Base-by-base conservation (phyloP, 1,140 invertebrate species). In the Pseudobourletiella spinata region DNA sequence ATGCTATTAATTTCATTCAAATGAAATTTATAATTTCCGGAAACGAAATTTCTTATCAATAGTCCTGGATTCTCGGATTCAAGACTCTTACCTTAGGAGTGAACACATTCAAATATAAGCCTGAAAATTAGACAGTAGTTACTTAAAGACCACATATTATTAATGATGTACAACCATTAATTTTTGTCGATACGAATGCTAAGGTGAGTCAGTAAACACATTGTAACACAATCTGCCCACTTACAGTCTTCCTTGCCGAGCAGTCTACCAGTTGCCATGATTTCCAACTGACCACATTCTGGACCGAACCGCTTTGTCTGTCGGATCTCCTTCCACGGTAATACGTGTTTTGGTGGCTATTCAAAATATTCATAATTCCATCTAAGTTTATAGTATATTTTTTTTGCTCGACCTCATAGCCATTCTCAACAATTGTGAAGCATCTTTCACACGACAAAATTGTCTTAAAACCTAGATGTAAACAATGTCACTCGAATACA, bases 221-320 rank as follows among this genome's bases (percentile, higher is more conserved):
- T 39, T 11, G n/a, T 11, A 39, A 39, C 8, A 39, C 32, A n/a
- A 11, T 39, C n/a, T 39, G 32, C n/a, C 8, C 8, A 39, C 8
- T 39, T 39, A 39, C 32, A 39, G n/a, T 39, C 32, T 39, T 39
- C 32, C 8, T n/a, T 39, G 8, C 32, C 32, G n/a, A 39, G 32
- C 8, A 39, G 8, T 39, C 32, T 39, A 11, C 32, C 32, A 8
- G 30, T 16, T 4, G 57, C 43, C 18, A 59, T 39, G 3, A 59
- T 26, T 11, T 16, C n/a, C 57, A 59, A 44, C 28, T 59, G 57
- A 18, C n/a, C 24, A 46, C 57, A 59, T 32, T 59, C 28, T 11
- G 25, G 22, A 20, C 42, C 24, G n/a, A 44, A 44, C 4, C 28
- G 4, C 3, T 32, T 59, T 20, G 39, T 43, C n/a, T 44, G 30